Conservation (phyloP, 2,113 vertebrate genomes). For the Cryptomyrus ogoouensis region DNA sequence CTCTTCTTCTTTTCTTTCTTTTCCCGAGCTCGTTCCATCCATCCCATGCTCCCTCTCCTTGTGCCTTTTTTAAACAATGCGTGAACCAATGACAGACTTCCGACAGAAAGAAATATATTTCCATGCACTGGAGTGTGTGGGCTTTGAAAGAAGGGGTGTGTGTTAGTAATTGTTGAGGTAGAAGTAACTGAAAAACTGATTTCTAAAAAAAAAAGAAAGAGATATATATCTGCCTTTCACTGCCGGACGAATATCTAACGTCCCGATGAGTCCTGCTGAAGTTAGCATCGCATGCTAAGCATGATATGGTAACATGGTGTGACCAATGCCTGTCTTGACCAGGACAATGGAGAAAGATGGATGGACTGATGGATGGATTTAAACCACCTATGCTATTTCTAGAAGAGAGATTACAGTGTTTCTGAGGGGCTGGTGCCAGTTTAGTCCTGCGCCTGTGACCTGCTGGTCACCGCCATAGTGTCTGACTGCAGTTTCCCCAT, state of each 20-base stretch:
- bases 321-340: not conserved
- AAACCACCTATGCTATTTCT: not conserved
- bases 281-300: not conserved
- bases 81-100: not conserved
- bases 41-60: not conserved
- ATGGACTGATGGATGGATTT: not conserved
- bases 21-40: not conserved
- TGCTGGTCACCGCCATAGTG: not conserved
- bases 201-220: not conserved
- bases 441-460: not conserved
- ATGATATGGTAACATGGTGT: not conserved
- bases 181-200: not conserved
- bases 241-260: not conserved
- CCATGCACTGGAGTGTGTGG: not conserved
- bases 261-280: not conserved
- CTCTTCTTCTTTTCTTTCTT: not conserved
- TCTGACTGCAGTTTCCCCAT: not conserved
- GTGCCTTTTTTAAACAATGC: not conserved
- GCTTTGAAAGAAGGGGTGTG: not conserved
- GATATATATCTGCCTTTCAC: not conserved
- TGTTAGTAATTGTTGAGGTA: not conserved
- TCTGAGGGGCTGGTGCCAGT: not conserved
- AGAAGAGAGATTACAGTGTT: not conserved
- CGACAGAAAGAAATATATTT: not conserved
- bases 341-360: not conserved